phyloP scores from a whole-genome alignment of 2,888 invertebrate species.

The Cordilura impudica region DNA sequence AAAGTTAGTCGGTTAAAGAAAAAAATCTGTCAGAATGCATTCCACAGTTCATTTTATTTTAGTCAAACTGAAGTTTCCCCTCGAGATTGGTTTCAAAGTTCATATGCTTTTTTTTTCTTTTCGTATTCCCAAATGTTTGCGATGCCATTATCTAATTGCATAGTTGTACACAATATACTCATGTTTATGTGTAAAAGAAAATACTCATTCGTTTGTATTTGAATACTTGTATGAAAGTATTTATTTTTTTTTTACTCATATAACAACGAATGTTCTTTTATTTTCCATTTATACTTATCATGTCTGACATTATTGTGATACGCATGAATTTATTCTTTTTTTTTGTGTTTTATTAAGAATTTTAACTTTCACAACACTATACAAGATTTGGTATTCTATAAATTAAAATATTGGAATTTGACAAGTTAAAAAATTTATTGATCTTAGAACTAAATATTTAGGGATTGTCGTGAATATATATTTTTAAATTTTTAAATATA shows the following conservation, averaged over 20 bases:
- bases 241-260: background rate
- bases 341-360: too few relatives aligned
- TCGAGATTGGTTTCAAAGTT: slow-evolving; percentile 18
- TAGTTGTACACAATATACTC: slow-evolving; percentile 4
- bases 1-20: background rate
- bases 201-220: background rate
- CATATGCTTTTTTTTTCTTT: background rate
- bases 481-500: too few relatives aligned
- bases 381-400: too few relatives aligned
- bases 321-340: too few relatives aligned
- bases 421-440: too few relatives aligned
- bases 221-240: background rate
- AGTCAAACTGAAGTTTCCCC: slow-evolving; percentile 28
- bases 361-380: too few relatives aligned
- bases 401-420: too few relatives aligned
- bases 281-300: background rate
- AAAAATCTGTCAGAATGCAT: slow-evolving; percentile 42
- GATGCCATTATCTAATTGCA: slow-evolving; percentile 30
- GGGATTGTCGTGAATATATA: too few relatives aligned
- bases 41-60: slow-evolving; percentile 43
- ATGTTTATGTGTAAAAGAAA: background rate
- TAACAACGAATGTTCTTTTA: background rate
- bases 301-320: background rate
- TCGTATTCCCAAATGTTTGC: slow-evolving; percentile 23
- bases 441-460: too few relatives aligned